phyloP scores from a whole-genome alignment of 2,888 invertebrate genomes.

The Marronus borbonicus region DNA sequence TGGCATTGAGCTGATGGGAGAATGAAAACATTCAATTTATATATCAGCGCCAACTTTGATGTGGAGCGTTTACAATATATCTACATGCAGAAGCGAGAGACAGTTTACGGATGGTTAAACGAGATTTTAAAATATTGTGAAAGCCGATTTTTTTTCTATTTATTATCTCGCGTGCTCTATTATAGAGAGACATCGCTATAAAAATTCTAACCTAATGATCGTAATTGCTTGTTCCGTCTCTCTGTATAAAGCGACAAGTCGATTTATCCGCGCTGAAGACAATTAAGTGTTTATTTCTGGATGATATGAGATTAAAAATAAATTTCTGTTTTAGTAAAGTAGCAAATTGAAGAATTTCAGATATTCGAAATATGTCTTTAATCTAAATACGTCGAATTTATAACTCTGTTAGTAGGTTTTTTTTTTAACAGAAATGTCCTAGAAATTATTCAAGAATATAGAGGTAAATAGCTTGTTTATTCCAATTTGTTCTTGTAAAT shows the following conservation, averaged over 20 bases:
- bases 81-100: neutral
- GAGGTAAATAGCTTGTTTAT: no score
- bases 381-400: neutral
- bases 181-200: neutral
- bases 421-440: neutral
- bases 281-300: slow-evolving; percentile 25
- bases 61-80: slow-evolving; percentile 28
- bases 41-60: slow-evolving; percentile 44
- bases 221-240: slow-evolving; percentile 26
- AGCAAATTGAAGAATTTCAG: slow-evolving; percentile 38
- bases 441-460: no score
- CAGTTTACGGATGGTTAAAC: no score
- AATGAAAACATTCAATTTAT: slow-evolving; percentile 47
- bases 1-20: slow-evolving; percentile 40
- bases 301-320: slow-evolving; percentile 3
- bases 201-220: slow-evolving; percentile 41
- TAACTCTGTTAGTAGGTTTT: neutral
- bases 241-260: slow-evolving; percentile 11
- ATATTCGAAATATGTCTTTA: slow-evolving; percentile 7
- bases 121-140: slow-evolving; percentile 25
- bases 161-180: no score
- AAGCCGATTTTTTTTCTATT: slow-evolving; percentile 11
- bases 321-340: slow-evolving; percentile 2
- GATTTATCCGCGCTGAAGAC: slow-evolving; percentile 31
- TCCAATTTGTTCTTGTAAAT: no score